Evolutionary conservation across 2,888 invertebrate species (phyloP).

Genomic region (Agonum fuliginosum): DNA sequence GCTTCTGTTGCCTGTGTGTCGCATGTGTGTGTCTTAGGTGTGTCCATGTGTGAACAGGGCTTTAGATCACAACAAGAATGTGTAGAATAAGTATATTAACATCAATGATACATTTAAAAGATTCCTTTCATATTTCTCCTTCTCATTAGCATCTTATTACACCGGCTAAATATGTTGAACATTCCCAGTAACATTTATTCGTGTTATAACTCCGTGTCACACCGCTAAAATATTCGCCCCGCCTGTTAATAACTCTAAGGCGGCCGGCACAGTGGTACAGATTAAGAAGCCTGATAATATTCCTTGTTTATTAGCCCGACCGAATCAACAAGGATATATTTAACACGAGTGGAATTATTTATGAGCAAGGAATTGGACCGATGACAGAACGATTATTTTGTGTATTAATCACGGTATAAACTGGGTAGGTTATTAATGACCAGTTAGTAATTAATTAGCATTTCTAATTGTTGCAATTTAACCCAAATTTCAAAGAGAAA

Average conservation of each 20-base stretch:
- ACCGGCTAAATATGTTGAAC: neutral
- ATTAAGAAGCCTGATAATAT: slow-evolving; percentile 35
- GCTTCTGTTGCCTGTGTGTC: too few species aligned
- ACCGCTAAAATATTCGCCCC: neutral
- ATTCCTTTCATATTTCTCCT: too few species aligned
- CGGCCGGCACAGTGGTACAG: neutral
- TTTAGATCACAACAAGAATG: too few species aligned
- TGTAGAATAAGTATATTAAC: too few species aligned
- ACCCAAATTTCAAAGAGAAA: too few species aligned
- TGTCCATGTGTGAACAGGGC: too few species aligned
- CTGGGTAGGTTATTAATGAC: neutral
- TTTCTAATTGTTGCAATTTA: too few species aligned
- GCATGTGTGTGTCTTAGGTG: too few species aligned
- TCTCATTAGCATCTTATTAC: slow-evolving; percentile 1
- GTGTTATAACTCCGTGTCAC: neutral
- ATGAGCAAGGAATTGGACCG: slow-evolving; percentile 33
- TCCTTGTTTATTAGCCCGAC: slow-evolving; percentile 41
- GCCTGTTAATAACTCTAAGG: neutral
- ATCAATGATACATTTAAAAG: too few species aligned
- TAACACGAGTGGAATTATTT: slow-evolving; percentile 9
- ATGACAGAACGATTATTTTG: slow-evolving; percentile 20
- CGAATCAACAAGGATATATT: slow-evolving; percentile 32
- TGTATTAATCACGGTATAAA: slow-evolving; percentile 2
- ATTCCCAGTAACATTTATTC: slow-evolving; percentile 12
- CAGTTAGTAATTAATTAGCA: neutral